phyloP scores from a whole-genome alignment of 2,888 invertebrate species.

The Tenthredo notha region DNA sequence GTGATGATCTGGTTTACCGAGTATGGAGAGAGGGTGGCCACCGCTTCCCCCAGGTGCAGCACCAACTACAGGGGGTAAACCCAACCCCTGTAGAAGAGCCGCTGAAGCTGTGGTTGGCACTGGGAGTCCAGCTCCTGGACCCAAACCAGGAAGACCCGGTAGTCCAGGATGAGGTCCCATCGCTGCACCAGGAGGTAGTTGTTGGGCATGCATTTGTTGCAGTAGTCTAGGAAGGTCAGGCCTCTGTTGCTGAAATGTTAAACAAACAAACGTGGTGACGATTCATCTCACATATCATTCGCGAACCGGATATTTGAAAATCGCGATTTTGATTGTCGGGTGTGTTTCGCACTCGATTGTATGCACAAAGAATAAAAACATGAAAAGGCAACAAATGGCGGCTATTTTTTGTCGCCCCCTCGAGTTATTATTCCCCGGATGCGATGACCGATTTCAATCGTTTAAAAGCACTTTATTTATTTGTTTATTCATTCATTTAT shows the following conservation, averaged over 20 bases:
- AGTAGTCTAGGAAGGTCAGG: slow-evolving; percentile 89
- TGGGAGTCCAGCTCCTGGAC: slow-evolving; percentile 77
- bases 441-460: background rate
- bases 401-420: background rate
- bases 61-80: slow-evolving; percentile 75
- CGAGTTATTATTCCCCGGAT: background rate
- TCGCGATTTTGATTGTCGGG: background rate
- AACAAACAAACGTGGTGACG: background rate
- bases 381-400: background rate
- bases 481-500: slow-evolving; percentile 12
- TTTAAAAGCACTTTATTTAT: background rate
- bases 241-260: slow-evolving; percentile 87
- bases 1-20: slow-evolving; percentile 89
- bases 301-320: background rate
- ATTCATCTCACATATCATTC: background rate
- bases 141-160: slow-evolving; percentile 80
- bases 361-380: background rate
- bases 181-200: slow-evolving; percentile 87
- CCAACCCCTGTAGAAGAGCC: slow-evolving; percentile 79
- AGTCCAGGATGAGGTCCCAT: slow-evolving; percentile 86
- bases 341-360: background rate
- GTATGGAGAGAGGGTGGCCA: slow-evolving; percentile 88
- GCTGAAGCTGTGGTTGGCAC: slow-evolving; percentile 77
- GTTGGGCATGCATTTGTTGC: slow-evolving; percentile 97
- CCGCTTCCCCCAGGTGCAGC: slow-evolving; percentile 84